Evolutionary conservation across 2,113 vertebrate species (phyloP), one percentile per base, ranked within the genome.

Genomic region (Daboia siamensis): DNA sequence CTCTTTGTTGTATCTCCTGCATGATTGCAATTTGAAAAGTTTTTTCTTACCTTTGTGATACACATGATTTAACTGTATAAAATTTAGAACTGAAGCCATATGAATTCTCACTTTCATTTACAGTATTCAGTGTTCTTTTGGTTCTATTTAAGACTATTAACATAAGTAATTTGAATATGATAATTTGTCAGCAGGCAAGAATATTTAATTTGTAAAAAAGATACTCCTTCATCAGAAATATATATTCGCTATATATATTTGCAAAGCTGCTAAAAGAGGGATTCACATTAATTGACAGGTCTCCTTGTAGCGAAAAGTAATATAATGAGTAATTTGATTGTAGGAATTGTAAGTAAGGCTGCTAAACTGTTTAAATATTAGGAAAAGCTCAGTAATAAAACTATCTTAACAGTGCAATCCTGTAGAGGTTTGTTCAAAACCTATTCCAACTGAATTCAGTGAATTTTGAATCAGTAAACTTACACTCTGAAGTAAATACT

Each of bases 61-160:
- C 0, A 24, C n/a, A 55, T 88, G 48, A 0, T 5, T 64, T 11
- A 89, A 54, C 39, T 85, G 33, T 48, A 57, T 0, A 0, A 59
- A 46, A 0, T 0, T 20, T 0, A 1, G 11, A 0, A 8, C 90
- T 17, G 0, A 90, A 55, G 15, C 26, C 2, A 23, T n/a, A 44
- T 33, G 89, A 26, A 90, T 23, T 84, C 56, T 3, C 46, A 6
- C 21, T 12, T 64, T 52, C 1, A 29, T 54, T 3, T 48, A 91
- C 1, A 54, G n/a, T 29, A 59, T 17, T 90, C 39, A 59, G 6
- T 59, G 54, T 92, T 52, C 24, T 56, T 51, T 23, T 61, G 48
- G 29, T 10, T 61, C 64, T n/a, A 48, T 51, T 91, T 56, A 46
- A 13, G 12, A 46, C 23, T 80, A 85, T 85, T 85, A 69, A 90